Conservation (phyloP, 2,113 vertebrate genomes). For the Tautogolabrus adspersus region DNA sequence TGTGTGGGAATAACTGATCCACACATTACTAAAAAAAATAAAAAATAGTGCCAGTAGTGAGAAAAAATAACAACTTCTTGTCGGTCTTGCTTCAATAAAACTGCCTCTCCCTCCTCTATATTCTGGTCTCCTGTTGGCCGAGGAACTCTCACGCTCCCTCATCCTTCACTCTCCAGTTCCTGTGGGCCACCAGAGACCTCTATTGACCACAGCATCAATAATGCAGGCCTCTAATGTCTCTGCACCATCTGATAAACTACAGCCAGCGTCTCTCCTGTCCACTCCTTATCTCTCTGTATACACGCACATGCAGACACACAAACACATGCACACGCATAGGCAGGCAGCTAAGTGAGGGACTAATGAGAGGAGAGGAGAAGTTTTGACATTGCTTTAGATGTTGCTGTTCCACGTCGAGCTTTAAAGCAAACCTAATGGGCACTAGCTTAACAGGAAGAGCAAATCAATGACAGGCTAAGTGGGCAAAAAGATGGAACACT, state of each 20-base stretch:
- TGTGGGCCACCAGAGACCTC: constrained; percentile 79
- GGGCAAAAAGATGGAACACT: constrained; percentile 55
- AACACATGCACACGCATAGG: background rate
- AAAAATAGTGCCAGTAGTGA: background rate
- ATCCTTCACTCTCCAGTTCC: constrained; percentile 71
- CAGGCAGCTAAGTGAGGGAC: constrained; percentile 49
- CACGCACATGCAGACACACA: constrained; percentile 5
- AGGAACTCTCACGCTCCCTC: constrained; percentile 57
- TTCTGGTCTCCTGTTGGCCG: constrained; percentile 24
- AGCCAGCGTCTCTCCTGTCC: constrained; percentile 58
- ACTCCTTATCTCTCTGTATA: constrained; percentile 21
- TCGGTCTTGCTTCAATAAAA: constrained; percentile 47
- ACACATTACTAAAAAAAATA: background rate
- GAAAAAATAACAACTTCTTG: constrained; percentile 27
- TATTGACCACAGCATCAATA: constrained; percentile 83
- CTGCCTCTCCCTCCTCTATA: constrained; percentile 12
- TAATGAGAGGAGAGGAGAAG: constrained; percentile 67
- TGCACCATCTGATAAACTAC: constrained; percentile 79
- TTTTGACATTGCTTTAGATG: constrained; percentile 70
- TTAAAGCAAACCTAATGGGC: constrained; percentile 72
- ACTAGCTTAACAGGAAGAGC: constrained; percentile 65
- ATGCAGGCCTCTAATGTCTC: constrained; percentile 82
- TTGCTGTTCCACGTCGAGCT: constrained; percentile 51
- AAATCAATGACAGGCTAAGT: constrained; percentile 74
- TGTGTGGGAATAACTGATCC: background rate